A percentile compares a stretch with the other conserved stretches of the same genome.
Conservation (phyloP, 2,797 vertebrate genomes). For the Notamacropus eugenii region DNA sequence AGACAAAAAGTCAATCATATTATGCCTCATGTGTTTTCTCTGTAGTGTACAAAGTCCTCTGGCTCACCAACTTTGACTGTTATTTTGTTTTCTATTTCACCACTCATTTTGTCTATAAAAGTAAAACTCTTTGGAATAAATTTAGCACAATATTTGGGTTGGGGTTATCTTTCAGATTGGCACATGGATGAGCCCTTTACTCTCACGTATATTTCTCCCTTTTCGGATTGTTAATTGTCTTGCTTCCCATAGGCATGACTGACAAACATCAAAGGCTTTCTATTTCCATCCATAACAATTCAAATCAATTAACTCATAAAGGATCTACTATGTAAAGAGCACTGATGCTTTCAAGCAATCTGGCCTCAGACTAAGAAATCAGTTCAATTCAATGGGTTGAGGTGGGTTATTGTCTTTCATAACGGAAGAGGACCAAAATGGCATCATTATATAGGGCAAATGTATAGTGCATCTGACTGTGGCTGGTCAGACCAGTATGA, state of each 20-base stretch:
- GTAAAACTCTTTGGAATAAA: neutral
- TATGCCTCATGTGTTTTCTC: neutral
- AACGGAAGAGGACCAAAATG: neutral
- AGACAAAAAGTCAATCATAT: neutral
- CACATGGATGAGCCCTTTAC: neutral
- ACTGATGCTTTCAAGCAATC: neutral
- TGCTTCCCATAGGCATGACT: neutral
- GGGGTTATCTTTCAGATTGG: neutral
- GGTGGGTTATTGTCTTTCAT: neutral
- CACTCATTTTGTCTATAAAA: neutral
- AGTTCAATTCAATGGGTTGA: neutral
- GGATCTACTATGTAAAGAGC: neutral
- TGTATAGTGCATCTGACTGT: neutral
- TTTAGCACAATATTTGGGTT: neutral
- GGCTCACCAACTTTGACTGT: neutral
- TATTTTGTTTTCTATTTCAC: neutral
- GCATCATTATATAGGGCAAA: neutral
- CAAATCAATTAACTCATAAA: neutral
- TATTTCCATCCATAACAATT: neutral
- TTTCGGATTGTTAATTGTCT: neutral
- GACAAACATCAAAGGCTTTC: neutral
- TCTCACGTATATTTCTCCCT: neutral
- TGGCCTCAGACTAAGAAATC: neutral
- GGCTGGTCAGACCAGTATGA: neutral
- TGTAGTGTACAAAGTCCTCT: neutral